A percentile compares a stretch with the other conserved stretches of the same genome.
phyloP scores from a whole-genome alignment of 2,888 invertebrate genomes.

The Campopleginae sp. region DNA sequence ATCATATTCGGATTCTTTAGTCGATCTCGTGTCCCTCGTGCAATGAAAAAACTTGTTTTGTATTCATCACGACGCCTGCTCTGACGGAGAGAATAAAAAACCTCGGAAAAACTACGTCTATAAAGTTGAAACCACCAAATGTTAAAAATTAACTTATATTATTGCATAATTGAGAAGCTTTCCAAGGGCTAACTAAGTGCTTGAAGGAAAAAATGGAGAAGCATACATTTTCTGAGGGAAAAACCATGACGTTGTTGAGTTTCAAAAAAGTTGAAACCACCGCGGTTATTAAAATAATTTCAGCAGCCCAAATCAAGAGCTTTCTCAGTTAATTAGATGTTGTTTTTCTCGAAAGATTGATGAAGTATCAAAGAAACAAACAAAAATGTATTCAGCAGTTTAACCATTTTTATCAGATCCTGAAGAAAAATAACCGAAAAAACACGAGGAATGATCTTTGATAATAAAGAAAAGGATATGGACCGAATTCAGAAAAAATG shows the following conservation, averaged over 20 bases:
- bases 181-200: too few relatives aligned
- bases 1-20: not conserved
- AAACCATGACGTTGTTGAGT: too few relatives aligned
- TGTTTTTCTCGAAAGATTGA: not conserved
- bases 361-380: not conserved
- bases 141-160: too few relatives aligned
- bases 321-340: too few relatives aligned
- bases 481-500: not conserved
- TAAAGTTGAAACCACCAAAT: too few relatives aligned
- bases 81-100: not conserved
- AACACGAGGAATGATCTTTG: not conserved
- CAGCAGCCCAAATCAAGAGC: too few relatives aligned
- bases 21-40: constrained; percentile 18
- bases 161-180: too few relatives aligned
- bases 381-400: not conserved
- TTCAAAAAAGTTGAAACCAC: too few relatives aligned
- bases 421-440: not conserved
- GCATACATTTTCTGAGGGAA: too few relatives aligned
- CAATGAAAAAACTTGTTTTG: constrained; percentile 27
- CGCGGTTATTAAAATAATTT: too few relatives aligned
- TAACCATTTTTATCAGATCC: not conserved
- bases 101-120: constrained; percentile 13
- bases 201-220: too few relatives aligned
- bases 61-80: constrained; percentile 27
- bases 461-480: not conserved